phyloP scores from a whole-genome alignment of 2,113 vertebrate genomes.

The Zosterops pallidus region DNA sequence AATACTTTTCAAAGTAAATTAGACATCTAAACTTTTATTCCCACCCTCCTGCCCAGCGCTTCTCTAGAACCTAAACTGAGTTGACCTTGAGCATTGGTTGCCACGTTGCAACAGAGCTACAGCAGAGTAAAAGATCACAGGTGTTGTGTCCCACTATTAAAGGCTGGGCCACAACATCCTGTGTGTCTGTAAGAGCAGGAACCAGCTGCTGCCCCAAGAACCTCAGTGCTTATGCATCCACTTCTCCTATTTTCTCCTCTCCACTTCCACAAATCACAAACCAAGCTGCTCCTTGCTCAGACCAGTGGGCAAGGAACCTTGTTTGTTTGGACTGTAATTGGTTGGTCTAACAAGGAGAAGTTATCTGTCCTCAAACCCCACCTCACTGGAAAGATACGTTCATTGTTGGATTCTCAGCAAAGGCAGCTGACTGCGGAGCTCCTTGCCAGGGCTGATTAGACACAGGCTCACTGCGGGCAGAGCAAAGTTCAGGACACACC shows the following conservation, averaged over 20 bases:
- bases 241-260: not conserved
- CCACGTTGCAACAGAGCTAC: not conserved
- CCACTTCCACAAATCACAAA: rapidly evolving
- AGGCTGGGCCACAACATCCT: not conserved
- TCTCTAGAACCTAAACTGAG: not conserved
- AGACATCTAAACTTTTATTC: not conserved
- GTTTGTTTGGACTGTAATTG: not conserved
- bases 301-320: rapidly evolving
- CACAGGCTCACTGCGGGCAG: not conserved
- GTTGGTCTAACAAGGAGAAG: not conserved
- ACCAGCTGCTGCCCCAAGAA: not conserved
- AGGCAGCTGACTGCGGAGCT: not conserved
- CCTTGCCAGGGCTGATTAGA: not conserved
- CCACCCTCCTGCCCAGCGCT: not conserved
- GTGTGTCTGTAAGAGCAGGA: not conserved
- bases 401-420: not conserved
- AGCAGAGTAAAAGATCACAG: not conserved
- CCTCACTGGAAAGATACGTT: not conserved
- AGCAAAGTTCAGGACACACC: slow-evolving; percentile 31
- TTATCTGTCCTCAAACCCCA: not conserved
- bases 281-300: not conserved
- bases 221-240: not conserved
- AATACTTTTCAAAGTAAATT: not conserved
- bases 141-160: not conserved
- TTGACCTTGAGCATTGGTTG: not conserved